Percentiles rank a stretch among this genome's conserved stretches.
Evolutionary conservation across 2,888 invertebrate species (phyloP).

Genomic region (Pristionchus entomophagus): DNA sequence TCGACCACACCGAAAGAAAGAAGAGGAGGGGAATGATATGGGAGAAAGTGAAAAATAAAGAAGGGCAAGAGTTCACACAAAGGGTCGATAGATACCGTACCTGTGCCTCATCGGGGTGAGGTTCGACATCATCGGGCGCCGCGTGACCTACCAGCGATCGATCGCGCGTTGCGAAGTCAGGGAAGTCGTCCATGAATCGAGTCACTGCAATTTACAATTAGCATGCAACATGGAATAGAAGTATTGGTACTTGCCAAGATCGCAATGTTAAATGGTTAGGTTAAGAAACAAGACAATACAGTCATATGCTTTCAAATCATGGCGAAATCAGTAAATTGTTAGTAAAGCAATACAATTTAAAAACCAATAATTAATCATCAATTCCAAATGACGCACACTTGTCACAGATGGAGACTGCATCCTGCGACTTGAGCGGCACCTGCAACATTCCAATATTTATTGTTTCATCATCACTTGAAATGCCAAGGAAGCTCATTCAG

Average conservation of each 20-base stretch:
- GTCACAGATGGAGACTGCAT: slow-evolving; percentile 61
- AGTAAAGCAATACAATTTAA: no score
- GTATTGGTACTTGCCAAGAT: no score
- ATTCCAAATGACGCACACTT: slow-evolving; percentile 58
- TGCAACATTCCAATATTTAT: background rate
- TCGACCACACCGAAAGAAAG: no score
- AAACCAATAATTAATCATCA: no score
- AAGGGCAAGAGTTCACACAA: background rate
- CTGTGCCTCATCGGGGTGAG: slow-evolving; percentile 41
- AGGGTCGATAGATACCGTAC: slow-evolving; percentile 50
- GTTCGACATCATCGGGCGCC: slow-evolving; percentile 3
- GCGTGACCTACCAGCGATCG: slow-evolving; percentile 46
- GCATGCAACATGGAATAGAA: no score
- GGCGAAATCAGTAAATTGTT: no score
- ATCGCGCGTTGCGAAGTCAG: slow-evolving; percentile 65
- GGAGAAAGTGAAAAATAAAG: background rate
- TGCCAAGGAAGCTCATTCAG: no score
- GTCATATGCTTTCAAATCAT: background rate
- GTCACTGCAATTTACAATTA: slow-evolving; percentile 67
- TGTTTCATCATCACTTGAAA: background rate
- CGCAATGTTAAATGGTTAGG: no score
- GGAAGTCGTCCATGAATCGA: slow-evolving; percentile 61
- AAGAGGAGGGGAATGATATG: slow-evolving; percentile 42
- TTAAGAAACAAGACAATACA: no score
- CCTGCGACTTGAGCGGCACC: slow-evolving; percentile 49